Evolutionary conservation across 2,888 invertebrate species (phyloP).

Genomic region (Harpalus rubripes): DNA sequence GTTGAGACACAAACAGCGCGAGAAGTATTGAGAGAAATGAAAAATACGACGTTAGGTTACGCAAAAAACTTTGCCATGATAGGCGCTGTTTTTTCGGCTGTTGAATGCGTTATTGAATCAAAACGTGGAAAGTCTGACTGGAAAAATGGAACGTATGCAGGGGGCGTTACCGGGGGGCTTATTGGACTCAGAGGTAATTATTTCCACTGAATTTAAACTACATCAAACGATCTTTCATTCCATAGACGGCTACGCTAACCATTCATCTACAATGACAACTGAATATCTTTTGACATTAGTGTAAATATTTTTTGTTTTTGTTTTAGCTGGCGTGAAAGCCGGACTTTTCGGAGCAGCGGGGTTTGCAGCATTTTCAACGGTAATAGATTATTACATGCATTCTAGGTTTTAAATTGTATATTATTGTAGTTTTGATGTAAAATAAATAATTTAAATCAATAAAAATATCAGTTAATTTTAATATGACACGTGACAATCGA

Average conservation of each 20-base stretch:
- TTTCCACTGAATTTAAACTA: too few species aligned
- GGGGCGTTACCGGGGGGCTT: constrained; percentile 95
- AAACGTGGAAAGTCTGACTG: constrained; percentile 96
- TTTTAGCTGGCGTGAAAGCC: constrained; percentile 93
- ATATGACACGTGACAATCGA: too few species aligned
- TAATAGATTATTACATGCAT: constrained; percentile 97
- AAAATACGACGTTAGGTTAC: constrained; percentile 92
- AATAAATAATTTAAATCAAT: neutral
- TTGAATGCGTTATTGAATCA: constrained; percentile 96
- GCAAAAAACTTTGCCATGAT: constrained; percentile 99
- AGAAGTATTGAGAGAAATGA: constrained; percentile 95
- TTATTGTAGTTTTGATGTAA: neutral
- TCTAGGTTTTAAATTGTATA: constrained; percentile 71
- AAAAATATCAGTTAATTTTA: too few species aligned
- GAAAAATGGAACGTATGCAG: constrained; percentile 97
- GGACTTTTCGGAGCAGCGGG: constrained; percentile 96
- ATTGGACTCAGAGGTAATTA: constrained; percentile 88
- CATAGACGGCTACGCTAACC: too few species aligned
- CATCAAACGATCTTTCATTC: too few species aligned
- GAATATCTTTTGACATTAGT: too few species aligned
- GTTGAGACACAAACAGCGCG: constrained; percentile 89
- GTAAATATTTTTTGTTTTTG: too few species aligned
- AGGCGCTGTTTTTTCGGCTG: constrained; percentile 95
- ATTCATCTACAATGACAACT: too few species aligned
- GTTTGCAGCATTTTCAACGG: constrained; percentile 98